These are phyloP conservation scores for Peromyscus attwateri DNA, from an alignment of 2,797 vertebrate species.

Conservation along the genomic window DNA sequence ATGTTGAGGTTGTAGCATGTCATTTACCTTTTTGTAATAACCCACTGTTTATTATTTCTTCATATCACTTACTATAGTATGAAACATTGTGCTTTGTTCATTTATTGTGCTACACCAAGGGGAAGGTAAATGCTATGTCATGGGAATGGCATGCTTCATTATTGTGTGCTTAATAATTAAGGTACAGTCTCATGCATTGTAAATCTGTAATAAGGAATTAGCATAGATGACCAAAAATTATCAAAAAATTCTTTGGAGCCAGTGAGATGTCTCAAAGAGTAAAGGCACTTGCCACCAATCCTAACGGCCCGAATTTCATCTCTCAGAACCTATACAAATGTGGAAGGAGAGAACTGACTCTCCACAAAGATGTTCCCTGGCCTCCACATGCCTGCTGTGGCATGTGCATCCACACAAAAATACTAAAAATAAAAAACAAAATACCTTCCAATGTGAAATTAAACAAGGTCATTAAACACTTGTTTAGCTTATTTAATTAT, in stretches of 20 bases:
- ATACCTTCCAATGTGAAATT: background rate
- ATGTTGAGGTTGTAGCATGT: background rate
- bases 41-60: background rate
- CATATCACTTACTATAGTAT: background rate
- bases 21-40: background rate
- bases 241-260: background rate
- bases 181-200: background rate
- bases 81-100: background rate
- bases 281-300: too few relatives aligned
- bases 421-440: background rate
- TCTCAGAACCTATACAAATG: too few relatives aligned
- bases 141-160: background rate
- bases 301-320: too few relatives aligned
- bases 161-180: background rate
- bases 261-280: background rate
- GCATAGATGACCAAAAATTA: background rate
- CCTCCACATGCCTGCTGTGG: background rate
- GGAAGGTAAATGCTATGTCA: constrained; percentile 11
- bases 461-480: background rate
- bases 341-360: too few relatives aligned
- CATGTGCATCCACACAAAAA: too few relatives aligned
- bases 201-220: background rate
- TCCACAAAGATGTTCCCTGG: background rate
- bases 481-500: constrained; percentile 27
- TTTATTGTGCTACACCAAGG: background rate